Evolutionary conservation across 2,113 vertebrate species (phyloP).

Genomic region (Noctilio leporinus): DNA sequence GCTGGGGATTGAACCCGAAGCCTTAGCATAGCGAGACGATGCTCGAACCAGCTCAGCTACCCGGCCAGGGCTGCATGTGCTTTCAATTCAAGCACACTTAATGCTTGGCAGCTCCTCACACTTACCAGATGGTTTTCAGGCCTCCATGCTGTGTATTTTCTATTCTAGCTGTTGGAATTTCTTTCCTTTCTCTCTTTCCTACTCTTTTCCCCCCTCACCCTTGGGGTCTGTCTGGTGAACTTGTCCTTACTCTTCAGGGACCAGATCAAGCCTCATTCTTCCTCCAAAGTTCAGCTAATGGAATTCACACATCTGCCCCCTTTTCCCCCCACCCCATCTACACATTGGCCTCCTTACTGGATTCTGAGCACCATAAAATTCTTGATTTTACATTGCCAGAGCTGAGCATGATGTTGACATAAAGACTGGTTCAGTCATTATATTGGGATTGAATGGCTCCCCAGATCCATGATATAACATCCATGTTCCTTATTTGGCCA

Average conservation of each 20-base stretch:
- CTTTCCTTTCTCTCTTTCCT: background rate
- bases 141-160: background rate
- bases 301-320: background rate
- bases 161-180: background rate
- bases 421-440: background rate
- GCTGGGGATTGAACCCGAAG: too few species aligned
- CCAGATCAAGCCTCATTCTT: background rate
- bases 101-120: background rate
- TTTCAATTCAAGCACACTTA: background rate
- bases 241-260: background rate
- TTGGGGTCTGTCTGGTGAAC: background rate
- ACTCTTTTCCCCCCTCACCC: background rate
- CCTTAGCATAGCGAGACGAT: too few species aligned
- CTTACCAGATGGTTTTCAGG: background rate
- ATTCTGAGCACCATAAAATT: background rate
- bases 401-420: background rate
- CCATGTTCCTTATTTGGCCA: background rate
- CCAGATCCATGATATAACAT: background rate
- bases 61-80: rapidly evolving
- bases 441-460: background rate
- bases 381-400: background rate
- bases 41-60: too few species aligned
- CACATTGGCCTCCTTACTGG: background rate
- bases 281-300: background rate
- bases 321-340: too few species aligned